Evolutionary conservation across 1,140 invertebrate genomes (phyloP), one percentile per base, ranked within the genome.

Genomic region (Eciton burchellii): DNA sequence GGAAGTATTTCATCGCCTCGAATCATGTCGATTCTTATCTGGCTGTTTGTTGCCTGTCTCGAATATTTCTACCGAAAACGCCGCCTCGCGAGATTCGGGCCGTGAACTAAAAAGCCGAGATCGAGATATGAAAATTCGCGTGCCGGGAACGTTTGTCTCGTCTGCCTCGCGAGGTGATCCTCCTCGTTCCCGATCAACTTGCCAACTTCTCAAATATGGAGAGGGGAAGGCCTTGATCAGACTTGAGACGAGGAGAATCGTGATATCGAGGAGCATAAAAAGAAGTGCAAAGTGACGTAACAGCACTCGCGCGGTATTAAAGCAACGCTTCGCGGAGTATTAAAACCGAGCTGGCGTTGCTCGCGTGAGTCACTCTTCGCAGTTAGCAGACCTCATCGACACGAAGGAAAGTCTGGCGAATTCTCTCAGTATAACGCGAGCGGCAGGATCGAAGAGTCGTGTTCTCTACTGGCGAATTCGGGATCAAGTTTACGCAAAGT

Each of bases 321-420:
- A n/a, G 71, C 47, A 66, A 52, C 41, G 66, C 41, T 60, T 60
- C 83, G 66, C 57, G 47, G 54, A 49, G 77, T 60, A 86, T 74
- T 85, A 85, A 86, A 74, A 81, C 9, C 60, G 56, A 43, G n/a
- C 26, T 62, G 49, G 35, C 35, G 43, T 79, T 45, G 14, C 35
- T 35, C 45, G 68, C 41, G 68, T 85, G 84, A 86, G 62, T 86
- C 84, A 86, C 35, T 86, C 76, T 63, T 56, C 83, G 68, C 29
- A 68, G 62, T 86, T 85, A 85, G 83, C 19, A 47, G 84, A 84
- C 52, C 24, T 54, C 12, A 56, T 62, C 66, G 68, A 62, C 68
- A 54, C 54, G 56, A n/a, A n/a, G n/a, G 52, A 41, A 66, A 85
- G 62, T 81, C 59, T 19, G 49, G 26, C 54, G 11, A 56, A 65